Evolutionary conservation across 2,888 invertebrate species (phyloP).

Genomic region (Arrhopalites spinosus): DNA sequence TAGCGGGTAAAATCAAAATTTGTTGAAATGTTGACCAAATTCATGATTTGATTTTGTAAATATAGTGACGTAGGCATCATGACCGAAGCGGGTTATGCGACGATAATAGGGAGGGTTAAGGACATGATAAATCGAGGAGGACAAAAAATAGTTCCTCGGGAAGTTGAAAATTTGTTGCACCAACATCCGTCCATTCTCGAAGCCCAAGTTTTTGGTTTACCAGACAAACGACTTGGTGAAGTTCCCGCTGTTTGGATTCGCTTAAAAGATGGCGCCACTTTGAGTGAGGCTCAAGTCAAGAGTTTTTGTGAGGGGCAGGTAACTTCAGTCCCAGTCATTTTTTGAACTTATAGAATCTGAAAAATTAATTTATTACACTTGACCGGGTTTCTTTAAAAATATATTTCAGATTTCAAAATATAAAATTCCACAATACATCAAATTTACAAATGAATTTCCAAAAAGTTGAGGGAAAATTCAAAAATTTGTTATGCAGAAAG

Average conservation of each 20-base stretch:
- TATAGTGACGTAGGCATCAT: conserved; percentile 73
- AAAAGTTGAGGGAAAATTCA: no score
- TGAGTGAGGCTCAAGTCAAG: conserved; percentile 67
- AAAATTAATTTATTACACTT: no score
- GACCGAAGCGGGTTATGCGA: conserved; percentile 71
- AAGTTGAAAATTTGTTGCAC: conserved; percentile 77
- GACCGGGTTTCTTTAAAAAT: no score
- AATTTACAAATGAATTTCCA: no score
- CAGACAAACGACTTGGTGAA: conserved; percentile 22
- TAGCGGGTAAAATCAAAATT: conserved; percentile 57
- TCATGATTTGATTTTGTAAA: conserved; percentile 39
- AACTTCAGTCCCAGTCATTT: background rate
- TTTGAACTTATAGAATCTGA: no score
- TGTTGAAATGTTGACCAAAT: background rate
- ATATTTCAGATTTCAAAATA: no score
- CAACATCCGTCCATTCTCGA: conserved; percentile 76
- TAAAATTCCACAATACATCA: no score
- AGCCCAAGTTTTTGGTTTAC: conserved; percentile 70
- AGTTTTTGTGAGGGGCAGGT: conserved; percentile 69
- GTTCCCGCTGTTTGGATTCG: conserved; percentile 66
- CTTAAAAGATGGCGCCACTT: conserved; percentile 63
- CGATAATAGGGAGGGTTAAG: conserved; percentile 74
- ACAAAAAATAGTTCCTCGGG: conserved; percentile 79
- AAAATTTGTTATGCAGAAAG: no score
- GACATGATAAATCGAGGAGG: conserved; percentile 82